Percentiles rank a stretch among this genome's conserved stretches.
Conservation (phyloP, 2,113 vertebrate species). For the Corydoras sp. region DNA sequence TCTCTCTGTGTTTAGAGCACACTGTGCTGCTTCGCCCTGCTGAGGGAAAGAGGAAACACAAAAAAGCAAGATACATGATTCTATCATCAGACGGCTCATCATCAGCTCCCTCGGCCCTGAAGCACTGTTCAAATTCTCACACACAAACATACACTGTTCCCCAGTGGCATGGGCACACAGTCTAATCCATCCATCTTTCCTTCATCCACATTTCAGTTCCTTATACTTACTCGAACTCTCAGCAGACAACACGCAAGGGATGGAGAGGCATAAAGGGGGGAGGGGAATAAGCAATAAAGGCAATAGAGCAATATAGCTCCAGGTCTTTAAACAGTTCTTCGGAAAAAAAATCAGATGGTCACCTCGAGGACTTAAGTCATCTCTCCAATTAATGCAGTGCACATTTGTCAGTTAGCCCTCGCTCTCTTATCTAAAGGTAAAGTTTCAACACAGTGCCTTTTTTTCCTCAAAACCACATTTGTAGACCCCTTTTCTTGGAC, state of each 20-base stretch:
- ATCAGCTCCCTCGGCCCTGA: conserved; percentile 20
- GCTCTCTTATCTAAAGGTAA: too few species aligned
- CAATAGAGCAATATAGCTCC: not conserved
- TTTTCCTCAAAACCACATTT: too few species aligned
- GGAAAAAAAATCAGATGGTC: not conserved
- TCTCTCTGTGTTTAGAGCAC: conserved; percentile 19
- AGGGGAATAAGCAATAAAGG: not conserved
- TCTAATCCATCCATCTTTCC: conserved; percentile 33
- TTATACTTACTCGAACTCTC: conserved; percentile 4
- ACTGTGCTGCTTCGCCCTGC: conserved; percentile 1
- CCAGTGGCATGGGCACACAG: conserved; percentile 18
- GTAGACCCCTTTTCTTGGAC: too few species aligned
- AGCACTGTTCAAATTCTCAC: conserved; percentile 30
- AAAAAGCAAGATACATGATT: conserved; percentile 44
- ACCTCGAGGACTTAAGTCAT: not conserved
- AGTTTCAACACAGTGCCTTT: too few species aligned
- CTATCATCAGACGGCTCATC: conserved; percentile 31
- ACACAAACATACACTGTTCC: conserved; percentile 24
- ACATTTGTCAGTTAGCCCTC: not conserved
- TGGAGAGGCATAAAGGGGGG: not conserved
- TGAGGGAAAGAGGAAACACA: conserved; percentile 30
- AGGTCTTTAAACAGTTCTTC: not conserved
- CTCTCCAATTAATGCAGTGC: not conserved
- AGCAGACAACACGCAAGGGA: not conserved
- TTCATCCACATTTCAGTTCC: conserved; percentile 2